Conservation (phyloP, 2,113 vertebrate genomes). For the Scomber japonicus region DNA sequence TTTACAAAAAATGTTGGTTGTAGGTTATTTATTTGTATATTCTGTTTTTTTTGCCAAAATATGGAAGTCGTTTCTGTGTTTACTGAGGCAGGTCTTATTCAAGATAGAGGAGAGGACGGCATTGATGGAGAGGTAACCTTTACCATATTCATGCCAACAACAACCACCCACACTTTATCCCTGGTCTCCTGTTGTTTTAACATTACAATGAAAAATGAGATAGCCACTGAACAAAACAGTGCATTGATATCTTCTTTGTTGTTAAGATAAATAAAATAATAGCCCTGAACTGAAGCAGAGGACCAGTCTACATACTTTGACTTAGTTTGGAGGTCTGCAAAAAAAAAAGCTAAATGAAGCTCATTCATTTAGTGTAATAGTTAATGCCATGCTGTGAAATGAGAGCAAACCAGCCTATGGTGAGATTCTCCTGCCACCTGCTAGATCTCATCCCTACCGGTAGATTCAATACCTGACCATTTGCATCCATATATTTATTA, state of each 20-base stretch:
- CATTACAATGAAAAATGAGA: neutral
- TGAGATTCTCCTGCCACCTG: slow-evolving; percentile 49
- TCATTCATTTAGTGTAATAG: slow-evolving; percentile 27
- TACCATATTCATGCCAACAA: slow-evolving; percentile 6
- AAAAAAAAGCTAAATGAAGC: slow-evolving; percentile 32
- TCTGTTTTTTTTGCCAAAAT: neutral
- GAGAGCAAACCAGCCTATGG: slow-evolving; percentile 40
- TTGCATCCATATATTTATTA: slow-evolving; percentile 41
- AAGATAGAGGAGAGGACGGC: slow-evolving; percentile 2
- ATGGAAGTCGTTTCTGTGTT: neutral
- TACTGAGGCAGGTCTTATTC: neutral
- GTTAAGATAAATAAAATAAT: neutral
- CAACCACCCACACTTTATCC: neutral
- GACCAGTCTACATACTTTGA: neutral
- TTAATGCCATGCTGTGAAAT: slow-evolving; percentile 38
- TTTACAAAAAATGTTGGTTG: too few relatives aligned
- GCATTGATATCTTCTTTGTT: neutral
- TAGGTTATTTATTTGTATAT: neutral
- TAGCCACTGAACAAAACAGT: neutral
- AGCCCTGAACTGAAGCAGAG: neutral
- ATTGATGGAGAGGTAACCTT: slow-evolving; percentile 11
- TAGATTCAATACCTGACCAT: slow-evolving; percentile 40
- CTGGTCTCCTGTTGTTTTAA: neutral
- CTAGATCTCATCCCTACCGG: slow-evolving; percentile 54
- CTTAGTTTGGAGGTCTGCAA: slow-evolving; percentile 11